Base-by-base conservation (phyloP, 2,113 vertebrate genomes). In the Tamias sibiricus region DNA sequence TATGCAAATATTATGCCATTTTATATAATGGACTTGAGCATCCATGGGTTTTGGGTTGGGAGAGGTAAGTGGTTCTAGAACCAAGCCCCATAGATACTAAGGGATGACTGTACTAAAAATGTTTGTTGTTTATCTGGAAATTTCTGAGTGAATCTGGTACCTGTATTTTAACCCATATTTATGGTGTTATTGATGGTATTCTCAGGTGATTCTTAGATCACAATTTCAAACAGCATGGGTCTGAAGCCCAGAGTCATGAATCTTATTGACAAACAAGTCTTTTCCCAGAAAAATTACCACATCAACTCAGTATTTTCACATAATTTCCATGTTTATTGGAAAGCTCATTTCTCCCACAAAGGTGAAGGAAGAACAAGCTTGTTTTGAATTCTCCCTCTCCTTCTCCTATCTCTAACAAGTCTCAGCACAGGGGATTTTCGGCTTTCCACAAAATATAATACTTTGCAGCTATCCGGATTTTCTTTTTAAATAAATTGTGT, bases 401-500 rank as follows among this genome's bases (percentile, higher is more conserved):
- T 64, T 32, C 11, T 79, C 16, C 0, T 76, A 26, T 75, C 17
- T 69, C 59, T 37, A 2, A 9, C 9, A 10, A 28, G 57, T 12
- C 77, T 96, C 35, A 94, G n/a, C 49, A 30, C 95, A 81, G 62
- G 9, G 17, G 0, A 4, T 75, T 82, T 94, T 76, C 62, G 57
- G 2, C 32, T 83, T 94, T 59, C 74, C 17, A 28, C 24, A 54
- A 40, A 9, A n/a, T 77, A 49, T 26, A 47, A 76, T 87, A 26
- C 72, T 8, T 87, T 95, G 30, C 54, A 95, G 90, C 47, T 96
- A 47, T 77, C 40, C 76, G 14, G 13, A 76, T 75, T 79, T 35
- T 32, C 74, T 87, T 24, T 79, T 95, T 89, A 77, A 90, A 68
- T 87, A 40, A 26, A 11, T 6, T 62, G 4, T 16, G 52, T 80